phyloP scores from a whole-genome alignment of 23 tunicate genomes.

The Ascidia mentula region DNA sequence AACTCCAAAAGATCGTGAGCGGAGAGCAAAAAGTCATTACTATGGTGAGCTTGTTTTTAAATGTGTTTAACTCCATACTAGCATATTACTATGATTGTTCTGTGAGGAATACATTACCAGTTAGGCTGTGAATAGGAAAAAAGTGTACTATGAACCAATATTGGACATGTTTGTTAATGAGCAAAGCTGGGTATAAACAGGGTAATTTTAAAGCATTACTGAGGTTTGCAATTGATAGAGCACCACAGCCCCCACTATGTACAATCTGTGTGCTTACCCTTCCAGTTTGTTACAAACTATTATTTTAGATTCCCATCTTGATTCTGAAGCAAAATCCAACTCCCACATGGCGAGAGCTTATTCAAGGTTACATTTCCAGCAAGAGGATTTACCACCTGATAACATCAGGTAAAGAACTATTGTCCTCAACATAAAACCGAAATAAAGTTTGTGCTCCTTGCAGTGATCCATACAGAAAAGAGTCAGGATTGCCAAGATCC shows the following conservation, averaged over 20 bases:
- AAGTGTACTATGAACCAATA: no score
- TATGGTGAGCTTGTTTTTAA: slow-evolving; percentile 39
- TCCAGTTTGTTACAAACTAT: no score
- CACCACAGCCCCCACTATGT: no score
- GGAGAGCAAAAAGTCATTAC: slow-evolving; percentile 82
- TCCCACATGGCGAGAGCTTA: slow-evolving; percentile 44
- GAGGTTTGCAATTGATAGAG: no score
- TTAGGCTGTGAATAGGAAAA: no score
- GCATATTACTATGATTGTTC: not conserved
- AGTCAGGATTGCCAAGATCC: slow-evolving; percentile 15
- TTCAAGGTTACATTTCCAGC: slow-evolving; percentile 47
- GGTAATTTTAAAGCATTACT: no score
- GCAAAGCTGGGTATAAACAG: no score
- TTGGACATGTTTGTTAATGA: no score
- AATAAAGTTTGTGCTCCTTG: not conserved
- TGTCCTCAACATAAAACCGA: not conserved
- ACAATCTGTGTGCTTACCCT: no score
- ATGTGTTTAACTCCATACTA: not conserved
- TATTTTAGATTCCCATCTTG: slow-evolving; percentile 51
- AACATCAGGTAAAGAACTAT: slow-evolving; percentile 28
- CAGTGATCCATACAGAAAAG: slow-evolving; percentile 59
- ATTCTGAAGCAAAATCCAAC: slow-evolving; percentile 21
- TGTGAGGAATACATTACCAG: not conserved
- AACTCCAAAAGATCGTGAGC: slow-evolving; percentile 47
- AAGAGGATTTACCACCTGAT: slow-evolving; percentile 34